Evolutionary conservation across 2,113 vertebrate species (phyloP).

Genomic region (Aegypius monachus): DNA sequence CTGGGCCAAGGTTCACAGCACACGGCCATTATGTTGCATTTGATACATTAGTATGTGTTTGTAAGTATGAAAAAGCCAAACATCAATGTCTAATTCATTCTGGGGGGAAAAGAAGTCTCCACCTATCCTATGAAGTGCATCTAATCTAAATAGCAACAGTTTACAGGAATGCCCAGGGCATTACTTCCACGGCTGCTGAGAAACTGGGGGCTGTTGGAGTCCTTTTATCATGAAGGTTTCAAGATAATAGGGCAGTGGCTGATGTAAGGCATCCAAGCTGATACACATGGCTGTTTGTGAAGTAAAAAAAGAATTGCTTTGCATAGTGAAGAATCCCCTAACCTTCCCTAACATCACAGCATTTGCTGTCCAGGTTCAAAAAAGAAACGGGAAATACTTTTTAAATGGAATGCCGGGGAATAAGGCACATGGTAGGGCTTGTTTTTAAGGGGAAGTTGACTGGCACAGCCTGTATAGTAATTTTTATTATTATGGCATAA

Average conservation of each 20-base stretch:
- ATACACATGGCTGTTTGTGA: neutral
- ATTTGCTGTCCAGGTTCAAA: neutral
- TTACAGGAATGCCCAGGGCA: neutral
- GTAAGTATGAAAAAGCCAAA: neutral
- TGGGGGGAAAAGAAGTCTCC: neutral
- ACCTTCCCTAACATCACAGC: too few relatives aligned
- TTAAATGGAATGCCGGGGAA: neutral
- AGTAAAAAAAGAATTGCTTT: neutral
- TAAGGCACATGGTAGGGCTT: neutral
- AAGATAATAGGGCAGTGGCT: neutral
- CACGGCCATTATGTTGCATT: neutral
- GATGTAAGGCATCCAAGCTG: neutral
- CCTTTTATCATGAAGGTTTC: neutral
- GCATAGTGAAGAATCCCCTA: neutral
- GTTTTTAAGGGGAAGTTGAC: neutral
- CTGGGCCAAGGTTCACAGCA: neutral
- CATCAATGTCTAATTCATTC: neutral
- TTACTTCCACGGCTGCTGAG: neutral
- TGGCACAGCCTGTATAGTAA: fast-evolving
- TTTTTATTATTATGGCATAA: neutral
- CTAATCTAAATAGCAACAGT: neutral
- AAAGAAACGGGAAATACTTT: neutral
- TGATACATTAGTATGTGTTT: neutral
- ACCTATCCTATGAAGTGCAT: neutral
- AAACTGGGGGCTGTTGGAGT: neutral